phyloP scores from a whole-genome alignment of 2,888 invertebrate genomes.

The Dastarcus helophoroides region DNA sequence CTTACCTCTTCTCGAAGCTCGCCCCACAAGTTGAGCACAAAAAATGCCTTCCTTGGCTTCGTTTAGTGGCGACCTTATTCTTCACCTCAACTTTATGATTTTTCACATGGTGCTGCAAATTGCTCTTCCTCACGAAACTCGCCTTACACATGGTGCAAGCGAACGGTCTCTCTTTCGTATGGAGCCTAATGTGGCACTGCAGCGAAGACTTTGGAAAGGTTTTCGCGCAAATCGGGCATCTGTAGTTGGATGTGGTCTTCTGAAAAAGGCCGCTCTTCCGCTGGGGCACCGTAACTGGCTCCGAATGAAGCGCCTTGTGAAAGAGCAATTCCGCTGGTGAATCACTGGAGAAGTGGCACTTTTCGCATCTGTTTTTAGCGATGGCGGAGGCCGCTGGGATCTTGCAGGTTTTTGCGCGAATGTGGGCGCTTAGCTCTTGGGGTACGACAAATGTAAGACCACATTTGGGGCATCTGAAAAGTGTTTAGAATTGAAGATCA shows the following conservation, averaged over 20 bases:
- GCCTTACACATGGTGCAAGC: slow-evolving; percentile 51
- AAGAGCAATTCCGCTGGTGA: slow-evolving; percentile 61
- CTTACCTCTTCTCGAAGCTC: slow-evolving; percentile 40
- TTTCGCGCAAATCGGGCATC: slow-evolving; percentile 58
- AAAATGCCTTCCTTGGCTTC: slow-evolving; percentile 21
- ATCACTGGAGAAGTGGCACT: slow-evolving; percentile 49
- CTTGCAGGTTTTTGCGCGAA: slow-evolving; percentile 48
- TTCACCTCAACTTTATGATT: slow-evolving; percentile 37
- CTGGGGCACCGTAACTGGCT: slow-evolving; percentile 33
- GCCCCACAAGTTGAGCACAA: slow-evolving; percentile 40
- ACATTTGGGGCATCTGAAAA: slow-evolving; percentile 58
- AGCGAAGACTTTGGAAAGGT: slow-evolving; percentile 53
- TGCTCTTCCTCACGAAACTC: slow-evolving; percentile 55
- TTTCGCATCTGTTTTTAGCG: slow-evolving; percentile 39
- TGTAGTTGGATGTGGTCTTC: slow-evolving; percentile 39
- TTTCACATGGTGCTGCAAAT: slow-evolving; percentile 49
- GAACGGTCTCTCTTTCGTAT: slow-evolving; percentile 64
- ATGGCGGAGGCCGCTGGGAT: slow-evolving; percentile 24
- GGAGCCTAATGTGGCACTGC: slow-evolving; percentile 56
- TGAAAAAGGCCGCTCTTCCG: slow-evolving; percentile 24
- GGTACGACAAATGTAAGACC: slow-evolving; percentile 56
- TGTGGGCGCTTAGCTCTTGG: slow-evolving; percentile 64
- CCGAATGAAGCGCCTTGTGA: slow-evolving; percentile 57
- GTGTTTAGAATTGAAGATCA: no score
- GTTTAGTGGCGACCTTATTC: slow-evolving; percentile 7